Evolutionary conservation across 2,113 vertebrate species (phyloP), one percentile per base, ranked within the genome.

Genomic region (Mandrillus leucophaeus): DNA sequence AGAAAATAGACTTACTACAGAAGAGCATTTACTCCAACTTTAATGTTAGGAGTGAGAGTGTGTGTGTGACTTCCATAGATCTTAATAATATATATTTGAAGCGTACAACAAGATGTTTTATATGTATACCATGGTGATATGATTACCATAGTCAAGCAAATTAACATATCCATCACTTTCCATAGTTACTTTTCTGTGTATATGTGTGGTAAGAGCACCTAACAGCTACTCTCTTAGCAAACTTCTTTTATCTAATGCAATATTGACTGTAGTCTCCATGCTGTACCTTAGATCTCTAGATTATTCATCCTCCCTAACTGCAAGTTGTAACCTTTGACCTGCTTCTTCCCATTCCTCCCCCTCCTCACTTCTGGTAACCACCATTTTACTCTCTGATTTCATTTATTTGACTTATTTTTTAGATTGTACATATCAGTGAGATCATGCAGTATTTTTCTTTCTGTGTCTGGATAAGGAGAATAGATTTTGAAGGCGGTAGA

Each of bases 1-100:
- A 52, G 78, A 90, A 90, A 98, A 87, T 8, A 88, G 66, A 96
- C 81, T 97, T 64, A 66, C 48, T 43, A 45, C 72, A 72, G 72
- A 91, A 93, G 43, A 98, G 87, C 93, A 96, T 83, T 87, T 4
- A 25, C 48, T 92, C 57, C 48, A 90, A 52, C 93, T 55, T 76
- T 85, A 87, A 93, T n/a, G 3, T 12, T 66, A 55, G 78, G 20
- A 82, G 79, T 7, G 35, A 92, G 35, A 95, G 12, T 59, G n/a
- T 73, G 27, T 82, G 10, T 89, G 83, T 45, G 43, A 95, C 70
- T 85, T 88, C 16, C 22, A 70, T 7, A 81, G 11, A 70, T 38
- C n/a, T 45, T n/a, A 80, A 68, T 93, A 32, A 27, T 45, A 35
- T 23, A 55, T 45, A 38, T 73, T 81, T 95, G 79, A 95, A 30